Percentiles rank a stretch among this genome's conserved stretches.
Conservation (phyloP, 53 echinoderm and acorn worm genomes). For the Mesocentrotus franciscanus region DNA sequence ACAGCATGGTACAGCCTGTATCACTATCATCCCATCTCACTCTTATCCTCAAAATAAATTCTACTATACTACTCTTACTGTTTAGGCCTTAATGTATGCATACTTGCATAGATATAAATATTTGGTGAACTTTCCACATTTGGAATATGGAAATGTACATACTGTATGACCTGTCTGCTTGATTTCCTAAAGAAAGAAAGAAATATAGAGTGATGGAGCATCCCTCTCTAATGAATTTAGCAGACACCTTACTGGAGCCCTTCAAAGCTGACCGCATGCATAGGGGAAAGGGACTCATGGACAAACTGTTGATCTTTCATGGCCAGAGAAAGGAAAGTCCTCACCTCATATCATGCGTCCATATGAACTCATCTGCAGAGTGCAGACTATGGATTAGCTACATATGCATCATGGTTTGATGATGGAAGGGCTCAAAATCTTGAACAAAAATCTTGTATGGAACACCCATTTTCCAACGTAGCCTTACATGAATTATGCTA, state of each 20-base stretch:
- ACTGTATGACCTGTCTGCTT: background rate
- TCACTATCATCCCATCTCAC: no score
- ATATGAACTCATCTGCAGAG: background rate
- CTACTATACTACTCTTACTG: no score
- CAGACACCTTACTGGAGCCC: background rate
- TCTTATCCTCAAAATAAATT: no score
- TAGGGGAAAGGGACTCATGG: background rate
- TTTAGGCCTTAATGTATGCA: no score
- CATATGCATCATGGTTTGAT: constrained; percentile 6
- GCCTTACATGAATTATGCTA: no score
- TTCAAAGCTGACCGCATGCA: background rate
- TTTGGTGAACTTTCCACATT: no score
- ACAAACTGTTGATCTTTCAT: constrained; percentile 30
- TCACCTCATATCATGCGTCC: background rate
- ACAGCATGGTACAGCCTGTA: no score
- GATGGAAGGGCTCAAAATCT: background rate
- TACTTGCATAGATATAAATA: no score
- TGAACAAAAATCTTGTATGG: background rate
- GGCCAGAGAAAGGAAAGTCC: background rate
- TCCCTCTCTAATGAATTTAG: background rate
- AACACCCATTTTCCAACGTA: no score
- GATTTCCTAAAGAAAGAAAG: background rate
- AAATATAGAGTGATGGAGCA: background rate
- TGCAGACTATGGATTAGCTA: background rate
- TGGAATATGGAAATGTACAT: no score